A percentile compares a stretch with the other conserved stretches of the same genome.
phyloP scores from a whole-genome alignment of 2,888 invertebrate genomes.

The Hoplodrina blanda region DNA sequence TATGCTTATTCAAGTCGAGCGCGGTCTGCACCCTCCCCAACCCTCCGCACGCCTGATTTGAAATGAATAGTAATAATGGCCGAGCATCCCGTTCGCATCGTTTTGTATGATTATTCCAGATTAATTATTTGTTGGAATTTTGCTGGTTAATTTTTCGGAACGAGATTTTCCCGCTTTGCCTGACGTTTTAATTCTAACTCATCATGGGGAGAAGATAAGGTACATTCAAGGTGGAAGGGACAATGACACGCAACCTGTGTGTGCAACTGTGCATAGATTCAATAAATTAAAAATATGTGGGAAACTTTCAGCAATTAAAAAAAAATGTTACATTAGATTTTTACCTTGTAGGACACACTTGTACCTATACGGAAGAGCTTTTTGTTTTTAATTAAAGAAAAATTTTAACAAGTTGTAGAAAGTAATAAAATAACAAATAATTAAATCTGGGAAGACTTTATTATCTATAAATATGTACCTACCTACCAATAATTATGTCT shows the following conservation, averaged over 20 bases:
- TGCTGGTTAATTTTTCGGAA: constrained; percentile 90
- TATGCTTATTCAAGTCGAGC: constrained; percentile 90
- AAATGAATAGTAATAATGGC: constrained; percentile 91
- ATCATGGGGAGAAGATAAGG: constrained; percentile 73
- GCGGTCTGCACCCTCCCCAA: constrained; percentile 77
- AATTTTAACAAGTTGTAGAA: too few species aligned
- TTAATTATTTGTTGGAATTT: constrained; percentile 91
- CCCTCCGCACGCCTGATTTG: constrained; percentile 89
- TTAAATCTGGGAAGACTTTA: neutral
- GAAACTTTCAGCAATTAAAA: too few species aligned
- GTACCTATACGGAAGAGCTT: too few species aligned
- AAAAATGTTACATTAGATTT: too few species aligned
- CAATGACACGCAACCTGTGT: neutral
- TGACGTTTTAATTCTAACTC: constrained; percentile 89
- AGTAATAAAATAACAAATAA: too few species aligned
- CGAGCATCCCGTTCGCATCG: constrained; percentile 88
- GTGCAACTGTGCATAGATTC: neutral
- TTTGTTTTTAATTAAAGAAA: too few species aligned
- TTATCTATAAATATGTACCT: neutral
- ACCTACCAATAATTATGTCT: neutral
- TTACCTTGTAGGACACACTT: too few species aligned
- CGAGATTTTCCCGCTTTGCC: constrained; percentile 89
- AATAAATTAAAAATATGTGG: too few species aligned
- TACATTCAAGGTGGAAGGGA: constrained; percentile 17
- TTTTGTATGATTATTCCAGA: constrained; percentile 91